Percentiles rank a stretch among this genome's conserved stretches.
These are phyloP conservation scores for Cotesia glomerata DNA, from an alignment of 1,140 invertebrate genomes.

Conservation along the genomic window DNA sequence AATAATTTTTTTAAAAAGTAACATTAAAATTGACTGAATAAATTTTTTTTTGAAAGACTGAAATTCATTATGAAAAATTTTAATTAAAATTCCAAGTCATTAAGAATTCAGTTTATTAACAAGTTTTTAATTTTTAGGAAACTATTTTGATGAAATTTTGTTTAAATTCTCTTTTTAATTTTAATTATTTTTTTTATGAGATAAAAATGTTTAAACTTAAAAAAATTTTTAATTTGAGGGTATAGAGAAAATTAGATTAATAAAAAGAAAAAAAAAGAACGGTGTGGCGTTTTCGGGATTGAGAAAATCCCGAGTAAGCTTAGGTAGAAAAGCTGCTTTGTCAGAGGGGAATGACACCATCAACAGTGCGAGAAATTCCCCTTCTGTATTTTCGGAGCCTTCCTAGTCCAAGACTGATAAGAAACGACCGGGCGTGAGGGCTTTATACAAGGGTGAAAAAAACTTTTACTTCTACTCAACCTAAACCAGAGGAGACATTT, in stretches of 20 bases:
- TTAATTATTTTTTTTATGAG: too few relatives aligned
- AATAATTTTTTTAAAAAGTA: too few relatives aligned
- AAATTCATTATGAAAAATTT: too few relatives aligned
- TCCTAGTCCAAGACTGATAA: slow-evolving; percentile 13
- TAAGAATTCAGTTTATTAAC: background rate
- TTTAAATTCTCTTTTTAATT: too few relatives aligned
- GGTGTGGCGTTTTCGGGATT: slow-evolving; percentile 7
- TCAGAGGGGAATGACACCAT: slow-evolving; percentile 28
- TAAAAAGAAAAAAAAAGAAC: background rate
- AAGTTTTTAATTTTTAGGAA: too few relatives aligned
- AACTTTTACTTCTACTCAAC: background rate
- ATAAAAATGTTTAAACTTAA: background rate
- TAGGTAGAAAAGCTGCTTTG: slow-evolving; percentile 27
- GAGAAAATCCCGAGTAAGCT: background rate
- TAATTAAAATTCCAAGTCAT: too few relatives aligned
- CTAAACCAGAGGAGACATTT: background rate
- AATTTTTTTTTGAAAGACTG: background rate
- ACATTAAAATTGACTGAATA: background rate
- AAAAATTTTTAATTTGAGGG: background rate
- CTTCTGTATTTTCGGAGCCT: background rate
- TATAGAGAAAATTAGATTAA: background rate
- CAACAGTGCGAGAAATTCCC: background rate
- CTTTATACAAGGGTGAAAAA: background rate
- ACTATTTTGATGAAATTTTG: too few relatives aligned
- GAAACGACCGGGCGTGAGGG: background rate